A percentile compares a stretch with the other conserved stretches of the same genome.
These are phyloP conservation scores for Sebastes cheni DNA, from an alignment of 2,797 vertebrate genomes.

Conservation along the genomic window DNA sequence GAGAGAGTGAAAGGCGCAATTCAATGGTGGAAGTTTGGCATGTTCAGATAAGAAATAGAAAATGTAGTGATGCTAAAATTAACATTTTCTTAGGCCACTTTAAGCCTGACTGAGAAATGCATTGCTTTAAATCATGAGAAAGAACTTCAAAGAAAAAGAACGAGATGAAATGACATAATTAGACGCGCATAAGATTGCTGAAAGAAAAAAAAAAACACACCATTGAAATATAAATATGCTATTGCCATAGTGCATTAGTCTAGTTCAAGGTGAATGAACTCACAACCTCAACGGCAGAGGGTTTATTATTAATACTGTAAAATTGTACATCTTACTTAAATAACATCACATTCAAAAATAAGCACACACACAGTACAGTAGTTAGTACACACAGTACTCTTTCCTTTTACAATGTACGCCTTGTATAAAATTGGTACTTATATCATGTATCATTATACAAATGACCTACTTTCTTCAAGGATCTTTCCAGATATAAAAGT, in stretches of 20 bases:
- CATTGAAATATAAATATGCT: neutral
- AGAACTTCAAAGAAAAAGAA: neutral
- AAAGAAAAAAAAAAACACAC: accelerated
- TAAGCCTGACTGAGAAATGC: neutral
- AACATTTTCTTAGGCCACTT: neutral
- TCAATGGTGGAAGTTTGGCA: neutral
- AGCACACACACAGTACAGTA: neutral
- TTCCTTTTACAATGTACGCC: slow-evolving; percentile 7
- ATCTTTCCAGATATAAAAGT: neutral
- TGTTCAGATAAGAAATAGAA: neutral
- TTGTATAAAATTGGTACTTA: slow-evolving; percentile 30
- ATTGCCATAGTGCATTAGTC: neutral
- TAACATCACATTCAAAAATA: neutral
- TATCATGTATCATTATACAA: slow-evolving; percentile 25
- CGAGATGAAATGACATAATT: neutral
- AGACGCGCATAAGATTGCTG: neutral
- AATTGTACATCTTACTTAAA: neutral
- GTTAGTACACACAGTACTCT: neutral
- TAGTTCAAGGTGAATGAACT: neutral
- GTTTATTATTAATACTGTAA: neutral
- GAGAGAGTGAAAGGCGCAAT: neutral
- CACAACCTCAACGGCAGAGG: neutral
- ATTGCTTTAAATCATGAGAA: too few relatives aligned
- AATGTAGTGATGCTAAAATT: neutral
- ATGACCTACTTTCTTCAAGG: neutral